phyloP scores from a whole-genome alignment of 2,888 invertebrate species.

The Pasiphila rectangulata region DNA sequence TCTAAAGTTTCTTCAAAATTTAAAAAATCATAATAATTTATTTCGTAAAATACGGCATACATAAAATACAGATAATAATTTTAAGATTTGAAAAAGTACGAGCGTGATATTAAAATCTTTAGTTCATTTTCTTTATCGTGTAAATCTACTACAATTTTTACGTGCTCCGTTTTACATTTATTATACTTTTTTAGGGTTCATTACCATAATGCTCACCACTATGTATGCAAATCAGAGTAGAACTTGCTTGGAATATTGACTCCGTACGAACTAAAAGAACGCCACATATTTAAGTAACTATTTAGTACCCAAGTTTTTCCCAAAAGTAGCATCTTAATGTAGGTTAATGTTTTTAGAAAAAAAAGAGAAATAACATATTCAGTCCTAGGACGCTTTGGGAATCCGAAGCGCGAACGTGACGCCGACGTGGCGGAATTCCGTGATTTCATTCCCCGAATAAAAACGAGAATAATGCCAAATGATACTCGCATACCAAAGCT shows the following conservation, averaged over 20 bases:
- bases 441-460: slow-evolving; percentile 36
- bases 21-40: too few relatives aligned
- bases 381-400: slow-evolving; percentile 18
- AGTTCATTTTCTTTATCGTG: slow-evolving; percentile 9
- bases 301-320: too few relatives aligned
- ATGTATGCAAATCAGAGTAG: slow-evolving; percentile 18
- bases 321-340: too few relatives aligned
- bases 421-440: slow-evolving; percentile 24
- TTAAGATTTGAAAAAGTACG: slow-evolving; percentile 1
- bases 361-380: slow-evolving; percentile 30
- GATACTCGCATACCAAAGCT: slow-evolving; percentile 1
- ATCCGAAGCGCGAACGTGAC: slow-evolving; percentile 29
- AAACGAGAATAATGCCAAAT: slow-evolving; percentile 30
- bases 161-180: slow-evolving; percentile 3
- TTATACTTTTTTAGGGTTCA: slow-evolving; percentile 6
- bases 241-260: background rate
- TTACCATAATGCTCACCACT: slow-evolving; percentile 6
- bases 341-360: too few relatives aligned
- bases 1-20: too few relatives aligned
- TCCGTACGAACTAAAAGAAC: background rate
- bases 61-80: too few relatives aligned
- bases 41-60: too few relatives aligned
- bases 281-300: too few relatives aligned
- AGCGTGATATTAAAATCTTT: background rate
- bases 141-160: slow-evolving; percentile 7